These are phyloP conservation scores for Triplophysa rosa DNA, from an alignment of 2,113 vertebrate genomes.

Conservation along the genomic window DNA sequence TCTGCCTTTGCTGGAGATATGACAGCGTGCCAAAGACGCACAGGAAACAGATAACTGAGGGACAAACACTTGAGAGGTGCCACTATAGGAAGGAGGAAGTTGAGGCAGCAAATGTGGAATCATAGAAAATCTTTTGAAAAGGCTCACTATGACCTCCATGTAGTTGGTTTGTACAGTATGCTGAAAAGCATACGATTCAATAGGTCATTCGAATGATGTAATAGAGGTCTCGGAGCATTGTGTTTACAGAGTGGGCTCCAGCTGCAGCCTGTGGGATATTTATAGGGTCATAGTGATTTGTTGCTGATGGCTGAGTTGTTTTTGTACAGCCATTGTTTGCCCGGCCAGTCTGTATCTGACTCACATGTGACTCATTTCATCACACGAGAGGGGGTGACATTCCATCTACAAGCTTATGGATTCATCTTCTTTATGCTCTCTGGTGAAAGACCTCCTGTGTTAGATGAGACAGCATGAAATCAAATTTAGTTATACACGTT, in stretches of 20 bases:
- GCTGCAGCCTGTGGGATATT: conserved; percentile 18
- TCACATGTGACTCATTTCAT: conserved; percentile 32
- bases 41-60: not conserved
- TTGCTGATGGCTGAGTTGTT: conserved; percentile 24
- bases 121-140: too few species aligned
- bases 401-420: conserved; percentile 1
- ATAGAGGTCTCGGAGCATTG: not conserved
- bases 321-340: conserved; percentile 32
- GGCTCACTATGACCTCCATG: not conserved
- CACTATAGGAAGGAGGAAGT: too few species aligned
- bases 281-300: conserved; percentile 31
- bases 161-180: not conserved
- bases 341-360: conserved; percentile 25
- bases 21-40: conserved; percentile 1
- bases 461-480: not conserved
- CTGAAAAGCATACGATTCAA: not conserved
- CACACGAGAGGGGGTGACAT: conserved; percentile 27
- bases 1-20: conserved; percentile 19
- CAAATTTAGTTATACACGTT: not conserved
- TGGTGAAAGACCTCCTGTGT: not conserved
- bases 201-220: not conserved
- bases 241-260: conserved; percentile 6
- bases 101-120: too few species aligned
- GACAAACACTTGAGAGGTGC: not conserved
- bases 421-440: conserved; percentile 17